phyloP scores from a whole-genome alignment of 2,797 vertebrate species.

The Anabas testudineus region DNA sequence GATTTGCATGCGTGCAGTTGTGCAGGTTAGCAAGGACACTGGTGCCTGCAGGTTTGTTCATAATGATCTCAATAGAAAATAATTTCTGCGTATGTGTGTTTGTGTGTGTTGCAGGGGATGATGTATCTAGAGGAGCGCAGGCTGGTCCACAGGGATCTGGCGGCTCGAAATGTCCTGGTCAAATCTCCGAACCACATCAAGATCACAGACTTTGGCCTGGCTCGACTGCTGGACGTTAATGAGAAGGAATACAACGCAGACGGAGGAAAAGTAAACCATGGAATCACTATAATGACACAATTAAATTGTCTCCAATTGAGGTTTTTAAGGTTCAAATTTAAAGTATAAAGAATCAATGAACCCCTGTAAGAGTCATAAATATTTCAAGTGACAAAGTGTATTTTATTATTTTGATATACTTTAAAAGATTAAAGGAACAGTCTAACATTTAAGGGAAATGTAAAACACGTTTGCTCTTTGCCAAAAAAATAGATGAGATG shows the following conservation, averaged over 20 bases:
- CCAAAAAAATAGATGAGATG: too few species aligned
- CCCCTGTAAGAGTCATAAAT: too few species aligned
- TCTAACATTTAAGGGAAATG: too few species aligned
- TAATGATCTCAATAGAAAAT: neutral
- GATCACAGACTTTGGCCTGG: conserved; percentile 98
- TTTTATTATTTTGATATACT: too few species aligned
- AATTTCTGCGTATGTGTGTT: neutral
- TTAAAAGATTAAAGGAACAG: too few species aligned
- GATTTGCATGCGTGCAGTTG: conserved; percentile 13
- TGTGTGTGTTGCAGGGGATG: conserved; percentile 90
- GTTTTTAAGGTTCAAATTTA: too few species aligned
- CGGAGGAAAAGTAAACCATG: conserved; percentile 91
- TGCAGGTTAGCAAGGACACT: neutral
- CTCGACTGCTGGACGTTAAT: conserved; percentile 94
- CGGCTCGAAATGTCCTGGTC: conserved; percentile 96
- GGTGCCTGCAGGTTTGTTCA: conserved; percentile 6
- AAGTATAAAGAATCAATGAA: too few species aligned
- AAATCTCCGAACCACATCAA: conserved; percentile 99
- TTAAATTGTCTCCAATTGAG: neutral
- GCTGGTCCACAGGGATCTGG: conserved; percentile 95
- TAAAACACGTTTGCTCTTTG: too few species aligned
- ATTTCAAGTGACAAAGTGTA: too few species aligned
- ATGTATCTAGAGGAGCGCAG: conserved; percentile 98
- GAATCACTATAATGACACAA: neutral
- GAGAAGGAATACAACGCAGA: conserved; percentile 99